Percentiles rank a stretch among this genome's conserved stretches.
phyloP scores from a whole-genome alignment of 2,888 invertebrate species.

The Ophion ventricosus region DNA sequence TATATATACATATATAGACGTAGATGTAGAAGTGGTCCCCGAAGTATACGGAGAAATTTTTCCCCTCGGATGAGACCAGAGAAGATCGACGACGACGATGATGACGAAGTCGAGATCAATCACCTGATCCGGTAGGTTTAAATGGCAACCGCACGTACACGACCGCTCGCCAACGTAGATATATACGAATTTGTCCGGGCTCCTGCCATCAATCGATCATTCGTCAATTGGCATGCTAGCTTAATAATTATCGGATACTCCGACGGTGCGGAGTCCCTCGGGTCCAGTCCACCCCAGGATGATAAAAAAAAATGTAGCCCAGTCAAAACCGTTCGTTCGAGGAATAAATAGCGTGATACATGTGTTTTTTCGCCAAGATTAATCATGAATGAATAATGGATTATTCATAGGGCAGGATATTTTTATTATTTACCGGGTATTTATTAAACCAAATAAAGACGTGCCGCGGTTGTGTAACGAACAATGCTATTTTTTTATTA shows the following conservation, averaged over 20 bases:
- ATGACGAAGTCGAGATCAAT: constrained; percentile 30
- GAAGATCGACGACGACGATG: constrained; percentile 12
- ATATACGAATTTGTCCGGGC: not conserved
- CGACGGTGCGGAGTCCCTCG: no score
- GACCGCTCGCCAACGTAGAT: not conserved
- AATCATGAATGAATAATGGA: no score
- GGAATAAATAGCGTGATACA: no score
- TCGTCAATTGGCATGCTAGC: not conserved
- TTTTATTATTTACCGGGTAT: no score
- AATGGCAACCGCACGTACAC: not conserved
- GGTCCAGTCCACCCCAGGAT: no score
- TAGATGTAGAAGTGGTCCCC: not conserved
- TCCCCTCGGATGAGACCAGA: constrained; percentile 1
- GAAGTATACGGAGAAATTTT: constrained; percentile 22
- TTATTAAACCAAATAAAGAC: no score
- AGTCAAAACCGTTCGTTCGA: no score
- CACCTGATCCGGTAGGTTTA: constrained; percentile 7
- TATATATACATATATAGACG: not conserved
- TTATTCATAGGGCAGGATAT: no score
- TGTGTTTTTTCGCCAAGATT: no score
- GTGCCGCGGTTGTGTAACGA: no score
- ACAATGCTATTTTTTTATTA: no score
- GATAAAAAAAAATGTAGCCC: no score
- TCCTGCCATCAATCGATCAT: not conserved
- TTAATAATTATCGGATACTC: not conserved